These are phyloP conservation scores for Laupala kohalensis DNA, from an alignment of 1,140 invertebrate genomes.

Conservation along the genomic window DNA sequence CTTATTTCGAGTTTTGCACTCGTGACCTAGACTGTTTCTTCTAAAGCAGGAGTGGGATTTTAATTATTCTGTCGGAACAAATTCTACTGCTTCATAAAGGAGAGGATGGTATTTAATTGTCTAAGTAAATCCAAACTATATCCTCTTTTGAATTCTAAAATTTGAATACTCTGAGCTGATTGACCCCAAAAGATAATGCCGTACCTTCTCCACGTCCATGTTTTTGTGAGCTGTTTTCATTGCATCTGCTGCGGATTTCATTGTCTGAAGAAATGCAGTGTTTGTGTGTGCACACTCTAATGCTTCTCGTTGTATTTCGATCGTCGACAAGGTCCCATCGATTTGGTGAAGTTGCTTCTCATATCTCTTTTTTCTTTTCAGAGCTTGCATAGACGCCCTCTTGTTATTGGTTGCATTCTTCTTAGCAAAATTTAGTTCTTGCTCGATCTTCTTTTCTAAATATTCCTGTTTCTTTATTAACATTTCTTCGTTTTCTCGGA, in stretches of 20 bases:
- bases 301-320: slow-evolving; percentile 96
- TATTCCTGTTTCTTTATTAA: slow-evolving; percentile 97
- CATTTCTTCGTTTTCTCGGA: slow-evolving; percentile 94
- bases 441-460: slow-evolving; percentile 89
- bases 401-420: slow-evolving; percentile 97
- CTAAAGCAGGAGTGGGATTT: too few species aligned
- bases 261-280: slow-evolving; percentile 91
- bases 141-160: too few species aligned
- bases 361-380: slow-evolving; percentile 95
- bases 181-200: too few species aligned
- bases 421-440: slow-evolving; percentile 73
- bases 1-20: too few species aligned
- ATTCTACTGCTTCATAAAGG: too few species aligned
- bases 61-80: too few species aligned
- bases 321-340: slow-evolving; percentile 95
- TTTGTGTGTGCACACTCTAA: slow-evolving; percentile 99
- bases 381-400: slow-evolving; percentile 90
- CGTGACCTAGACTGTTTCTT: too few species aligned
- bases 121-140: too few species aligned
- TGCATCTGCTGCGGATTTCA: slow-evolving; percentile 91
- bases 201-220: slow-evolving; percentile 94
- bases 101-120: too few species aligned
- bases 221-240: slow-evolving; percentile 93
- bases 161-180: too few species aligned
- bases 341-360: slow-evolving; percentile 97